Base-by-base conservation (phyloP, 2,888 invertebrate species). In the Chorisops tibialis region DNA sequence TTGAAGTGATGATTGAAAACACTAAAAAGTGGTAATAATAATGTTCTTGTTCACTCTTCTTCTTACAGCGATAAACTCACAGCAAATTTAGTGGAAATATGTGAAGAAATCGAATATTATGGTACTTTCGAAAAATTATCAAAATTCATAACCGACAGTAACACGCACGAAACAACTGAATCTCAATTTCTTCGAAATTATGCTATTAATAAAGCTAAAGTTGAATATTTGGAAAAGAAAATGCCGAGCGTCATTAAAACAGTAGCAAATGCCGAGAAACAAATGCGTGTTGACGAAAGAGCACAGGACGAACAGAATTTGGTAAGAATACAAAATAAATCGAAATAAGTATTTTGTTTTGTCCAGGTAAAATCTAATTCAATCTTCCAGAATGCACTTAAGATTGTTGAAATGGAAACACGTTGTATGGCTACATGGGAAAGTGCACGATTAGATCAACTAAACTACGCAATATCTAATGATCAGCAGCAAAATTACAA, bases 101-200 rank as follows among this genome's bases (percentile, higher is more conserved):
- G 19, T 19, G 4, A 12, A 9, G 45, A 58, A 35, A 35, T 58
- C 18, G 45, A 35, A n/a, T 24, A 30, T 11, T 24, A 58, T n/a
- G 58, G 58, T 19, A 45, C 45, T 4, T 58, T 58, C 45, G n/a
- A 30, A 18, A 47, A 35, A 35, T 58, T 58, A 22, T 9, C 35
- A n/a, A 22, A 35, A 22, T 19, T 19, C 4, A 4, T 47, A 1
- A 21, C 7, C 35, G 21, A 30, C 11, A 18, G 35, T 14, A 6
- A 18, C 18, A 47, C 6, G 6, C 35, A 4, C 12, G 52, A 52
- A 9, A 9, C 37, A 9, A 18, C 35, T 1, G 50, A 18, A 35
- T 9, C 7, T 1, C 11, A 18, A 5, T 50, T 50, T 16, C 16
- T 50, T 9, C 35, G 50, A 16, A 18, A 37, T 7, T 50, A 52